Percentiles rank a stretch among this genome's conserved stretches.
These are phyloP conservation scores for Nomada hirtipes DNA, from an alignment of 2,888 invertebrate genomes.

Conservation along the genomic window DNA sequence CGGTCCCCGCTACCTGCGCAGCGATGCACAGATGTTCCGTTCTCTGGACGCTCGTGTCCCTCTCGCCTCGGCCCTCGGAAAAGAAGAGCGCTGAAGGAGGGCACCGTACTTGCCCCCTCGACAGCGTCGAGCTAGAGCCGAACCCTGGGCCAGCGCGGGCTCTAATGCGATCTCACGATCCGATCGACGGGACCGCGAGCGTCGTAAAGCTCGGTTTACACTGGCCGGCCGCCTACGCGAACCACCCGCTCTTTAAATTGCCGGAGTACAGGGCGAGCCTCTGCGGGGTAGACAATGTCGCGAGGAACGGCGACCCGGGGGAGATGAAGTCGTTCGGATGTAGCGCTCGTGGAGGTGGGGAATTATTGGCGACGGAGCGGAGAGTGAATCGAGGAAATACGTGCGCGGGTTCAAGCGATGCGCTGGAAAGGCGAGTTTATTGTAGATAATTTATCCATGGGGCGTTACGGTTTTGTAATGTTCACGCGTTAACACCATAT, in stretches of 20 bases:
- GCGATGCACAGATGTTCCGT: too few relatives aligned
- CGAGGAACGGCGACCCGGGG: slow-evolving; percentile 36
- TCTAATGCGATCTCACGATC: slow-evolving; percentile 75
- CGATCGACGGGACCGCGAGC: slow-evolving; percentile 68
- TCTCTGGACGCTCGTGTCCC: not conserved
- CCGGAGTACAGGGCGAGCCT: slow-evolving; percentile 44
- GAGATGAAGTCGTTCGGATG: slow-evolving; percentile 55
- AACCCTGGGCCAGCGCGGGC: slow-evolving; percentile 65
- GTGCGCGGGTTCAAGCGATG: not conserved
- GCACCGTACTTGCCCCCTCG: slow-evolving; percentile 40
- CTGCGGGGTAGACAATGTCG: slow-evolving; percentile 54
- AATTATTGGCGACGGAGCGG: slow-evolving; percentile 41
- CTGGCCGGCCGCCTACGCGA: slow-evolving; percentile 69
- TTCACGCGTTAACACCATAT: too few relatives aligned
- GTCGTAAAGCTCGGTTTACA: slow-evolving; percentile 72
- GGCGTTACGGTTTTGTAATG: too few relatives aligned
- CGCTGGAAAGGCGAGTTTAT: too few relatives aligned
- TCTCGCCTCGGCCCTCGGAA: not conserved
- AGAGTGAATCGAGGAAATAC: not conserved
- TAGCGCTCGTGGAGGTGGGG: slow-evolving; percentile 13
- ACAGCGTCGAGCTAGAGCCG: slow-evolving; percentile 57
- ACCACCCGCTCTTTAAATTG: slow-evolving; percentile 67
- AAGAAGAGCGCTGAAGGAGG: not conserved
- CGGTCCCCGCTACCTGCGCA: not conserved
- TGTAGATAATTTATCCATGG: too few relatives aligned